Conservation (phyloP, 2,113 vertebrate genomes). For the Tetrax tetrax region DNA sequence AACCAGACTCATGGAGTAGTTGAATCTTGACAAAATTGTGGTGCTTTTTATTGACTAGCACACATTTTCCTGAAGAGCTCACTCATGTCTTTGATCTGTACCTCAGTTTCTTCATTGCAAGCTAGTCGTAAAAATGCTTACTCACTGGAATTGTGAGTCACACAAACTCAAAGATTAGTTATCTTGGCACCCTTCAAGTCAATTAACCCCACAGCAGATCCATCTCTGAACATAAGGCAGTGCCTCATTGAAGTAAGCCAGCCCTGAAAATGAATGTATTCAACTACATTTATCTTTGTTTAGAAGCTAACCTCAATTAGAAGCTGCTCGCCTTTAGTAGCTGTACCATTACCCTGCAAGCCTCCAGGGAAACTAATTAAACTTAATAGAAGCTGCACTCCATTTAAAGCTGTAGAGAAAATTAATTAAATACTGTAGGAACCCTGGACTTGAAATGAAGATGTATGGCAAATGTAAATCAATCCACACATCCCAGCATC, state of each 20-base stretch:
- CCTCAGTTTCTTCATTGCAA: not conserved
- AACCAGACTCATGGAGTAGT: not conserved
- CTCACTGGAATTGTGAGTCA: not conserved
- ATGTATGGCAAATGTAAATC: not conserved
- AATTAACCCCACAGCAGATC: not conserved
- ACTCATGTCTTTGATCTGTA: not conserved
- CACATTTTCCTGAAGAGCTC: not conserved
- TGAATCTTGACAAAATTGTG: not conserved
- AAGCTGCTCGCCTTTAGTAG: not conserved
- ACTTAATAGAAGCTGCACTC: not conserved
- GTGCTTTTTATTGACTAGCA: not conserved
- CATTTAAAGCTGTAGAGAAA: conserved; percentile 16
- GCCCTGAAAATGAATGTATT: not conserved
- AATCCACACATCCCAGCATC: not conserved
- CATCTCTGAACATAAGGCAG: not conserved
- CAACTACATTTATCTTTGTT: not conserved
- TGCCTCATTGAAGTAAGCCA: not conserved
- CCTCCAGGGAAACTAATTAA: conserved; percentile 22
- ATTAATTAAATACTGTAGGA: conserved; percentile 21
- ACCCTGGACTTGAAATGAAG: not conserved
- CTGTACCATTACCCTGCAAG: not conserved
- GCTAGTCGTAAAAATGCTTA: not conserved
- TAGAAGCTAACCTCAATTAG: not conserved
- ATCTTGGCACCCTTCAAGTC: not conserved
- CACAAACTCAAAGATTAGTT: not conserved